Percentiles rank a stretch among this genome's conserved stretches.
phyloP scores from a whole-genome alignment of 2,113 vertebrate genomes.

The Ceyx melanurus region DNA sequence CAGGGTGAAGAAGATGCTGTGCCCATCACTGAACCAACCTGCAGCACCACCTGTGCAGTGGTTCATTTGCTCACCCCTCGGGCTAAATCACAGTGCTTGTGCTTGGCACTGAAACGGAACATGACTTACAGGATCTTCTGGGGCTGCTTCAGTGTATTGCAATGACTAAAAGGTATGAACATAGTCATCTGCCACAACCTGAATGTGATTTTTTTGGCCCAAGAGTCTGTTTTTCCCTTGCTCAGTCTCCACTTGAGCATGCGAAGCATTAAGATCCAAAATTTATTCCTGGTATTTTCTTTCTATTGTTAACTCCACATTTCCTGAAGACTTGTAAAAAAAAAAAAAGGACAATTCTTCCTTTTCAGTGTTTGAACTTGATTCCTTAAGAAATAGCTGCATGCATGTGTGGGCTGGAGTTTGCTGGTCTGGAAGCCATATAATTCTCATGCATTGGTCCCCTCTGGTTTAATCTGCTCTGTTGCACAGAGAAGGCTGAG shows the following conservation, averaged over 20 bases:
- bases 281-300: not conserved
- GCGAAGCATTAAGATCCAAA: not conserved
- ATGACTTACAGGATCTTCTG: accelerated
- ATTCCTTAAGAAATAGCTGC: not conserved
- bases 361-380: not conserved
- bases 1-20: not conserved
- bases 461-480: not conserved
- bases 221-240: not conserved
- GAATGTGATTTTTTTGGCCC: not conserved
- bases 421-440: not conserved
- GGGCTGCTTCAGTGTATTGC: not conserved
- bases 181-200: not conserved
- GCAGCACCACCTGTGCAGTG: too few relatives aligned
- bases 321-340: not conserved
- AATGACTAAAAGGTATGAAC: accelerated
- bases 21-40: not conserved
- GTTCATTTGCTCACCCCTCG: accelerated
- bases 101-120: not conserved
- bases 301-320: not conserved
- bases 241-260: not conserved
- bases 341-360: not conserved
- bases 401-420: accelerated
- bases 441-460: too few relatives aligned
- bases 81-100: not conserved
- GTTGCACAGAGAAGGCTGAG: not conserved